phyloP scores from a whole-genome alignment of 2,888 invertebrate genomes.

The Axea sp. region DNA sequence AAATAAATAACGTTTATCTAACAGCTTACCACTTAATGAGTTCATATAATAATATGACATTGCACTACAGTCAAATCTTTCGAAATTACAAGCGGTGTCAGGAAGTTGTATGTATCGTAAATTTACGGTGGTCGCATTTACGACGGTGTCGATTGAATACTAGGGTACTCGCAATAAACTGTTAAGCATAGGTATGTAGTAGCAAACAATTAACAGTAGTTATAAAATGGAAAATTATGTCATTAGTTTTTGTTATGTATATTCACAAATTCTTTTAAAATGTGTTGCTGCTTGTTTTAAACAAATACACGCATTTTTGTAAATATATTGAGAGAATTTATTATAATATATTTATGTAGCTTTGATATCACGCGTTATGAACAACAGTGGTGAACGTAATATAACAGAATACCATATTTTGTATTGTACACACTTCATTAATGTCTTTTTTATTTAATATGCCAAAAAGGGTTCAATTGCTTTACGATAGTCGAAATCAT shows the following conservation, averaged over 20 bases:
- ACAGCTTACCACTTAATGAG: constrained; percentile 42
- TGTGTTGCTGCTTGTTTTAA: no score
- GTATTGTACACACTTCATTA: no score
- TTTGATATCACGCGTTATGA: no score
- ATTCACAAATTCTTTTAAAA: no score
- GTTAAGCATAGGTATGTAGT: not conserved
- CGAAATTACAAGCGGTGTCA: constrained; percentile 22
- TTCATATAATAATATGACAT: constrained; percentile 36
- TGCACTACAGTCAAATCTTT: constrained; percentile 24
- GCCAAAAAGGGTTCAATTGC: no score
- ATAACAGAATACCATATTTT: no score
- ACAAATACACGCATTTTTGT: no score
- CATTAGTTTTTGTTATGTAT: constrained; percentile 1
- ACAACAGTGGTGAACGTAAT: no score
- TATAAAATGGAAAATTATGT: constrained; percentile 1
- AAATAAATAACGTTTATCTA: constrained; percentile 46
- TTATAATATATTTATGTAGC: no score
- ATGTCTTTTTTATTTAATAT: no score
- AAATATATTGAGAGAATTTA: no score
- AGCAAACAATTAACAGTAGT: constrained; percentile 15
- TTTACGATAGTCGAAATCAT: no score
- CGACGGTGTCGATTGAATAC: constrained; percentile 48
- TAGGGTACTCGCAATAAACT: constrained; percentile 30
- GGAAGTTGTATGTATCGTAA: constrained; percentile 41
- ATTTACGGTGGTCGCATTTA: constrained; percentile 45